phyloP scores from a whole-genome alignment of 2,888 invertebrate genomes.

The Drosophila melanosoma region DNA sequence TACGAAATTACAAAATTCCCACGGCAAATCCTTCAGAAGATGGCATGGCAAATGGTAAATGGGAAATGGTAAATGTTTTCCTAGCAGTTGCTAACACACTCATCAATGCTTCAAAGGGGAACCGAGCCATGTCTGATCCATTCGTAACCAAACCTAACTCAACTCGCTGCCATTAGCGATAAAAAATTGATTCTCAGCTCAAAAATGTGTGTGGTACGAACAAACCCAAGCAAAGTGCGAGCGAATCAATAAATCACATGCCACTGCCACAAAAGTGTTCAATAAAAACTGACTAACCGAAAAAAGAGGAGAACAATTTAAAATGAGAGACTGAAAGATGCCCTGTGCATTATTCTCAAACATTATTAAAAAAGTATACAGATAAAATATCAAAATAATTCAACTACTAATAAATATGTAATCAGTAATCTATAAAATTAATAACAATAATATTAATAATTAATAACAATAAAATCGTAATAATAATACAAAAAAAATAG shows the following conservation, averaged over 20 bases:
- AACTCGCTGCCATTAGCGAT: conserved; percentile 70
- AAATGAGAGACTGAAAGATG: background rate
- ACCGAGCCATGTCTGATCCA: conserved; percentile 36
- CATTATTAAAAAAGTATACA: background rate
- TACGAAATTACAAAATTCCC: conserved; percentile 77
- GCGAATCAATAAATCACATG: conserved; percentile 76
- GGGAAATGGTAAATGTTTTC: conserved; percentile 59
- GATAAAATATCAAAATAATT: background rate
- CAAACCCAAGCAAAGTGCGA: conserved; percentile 32
- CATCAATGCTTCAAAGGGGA: conserved; percentile 53
- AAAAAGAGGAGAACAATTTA: conserved; percentile 11
- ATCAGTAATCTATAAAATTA: too few species aligned
- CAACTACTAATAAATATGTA: too few species aligned
- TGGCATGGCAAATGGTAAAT: conserved; percentile 16
- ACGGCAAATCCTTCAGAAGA: conserved; percentile 73
- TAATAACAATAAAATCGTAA: too few species aligned
- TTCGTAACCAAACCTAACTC: conserved; percentile 62
- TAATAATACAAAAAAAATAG: too few species aligned
- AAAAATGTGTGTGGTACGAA: background rate
- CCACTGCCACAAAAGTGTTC: conserved; percentile 57
- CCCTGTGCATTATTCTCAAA: background rate
- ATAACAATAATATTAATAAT: too few species aligned
- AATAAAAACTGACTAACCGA: conserved; percentile 47
- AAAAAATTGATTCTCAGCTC: conserved; percentile 62
- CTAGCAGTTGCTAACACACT: conserved; percentile 69